Base-by-base conservation (phyloP, 2,797 vertebrate species). In the Knipowitschia caucasica region DNA sequence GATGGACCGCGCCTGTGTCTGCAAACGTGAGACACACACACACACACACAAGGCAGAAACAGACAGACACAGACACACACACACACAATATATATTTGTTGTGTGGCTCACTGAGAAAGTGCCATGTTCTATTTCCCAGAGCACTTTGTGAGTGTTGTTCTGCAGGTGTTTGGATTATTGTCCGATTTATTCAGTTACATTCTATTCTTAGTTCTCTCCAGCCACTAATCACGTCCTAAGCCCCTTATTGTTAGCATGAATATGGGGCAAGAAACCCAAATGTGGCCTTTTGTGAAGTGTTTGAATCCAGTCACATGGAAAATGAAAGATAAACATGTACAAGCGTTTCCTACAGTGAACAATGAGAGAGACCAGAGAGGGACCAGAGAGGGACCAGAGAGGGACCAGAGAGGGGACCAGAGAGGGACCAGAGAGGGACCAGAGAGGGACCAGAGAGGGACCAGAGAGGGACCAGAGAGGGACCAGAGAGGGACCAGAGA, bases 1-100 rank as follows among this genome's bases (percentile, higher is more conserved):
- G 88, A 99, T 99, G 96, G 96, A 99, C 82, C 92, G 93, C 1
- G 96, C 96, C 63, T 98, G 94, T 56, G 97, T 99, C 69, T 99
- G 96, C 87, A 99, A 98, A 91, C 69, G 97, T 99, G 86, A 93
- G 96, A n/a, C 81, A 23, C 38, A n/a, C n/a, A n/a, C n/a, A n/a
- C n/a, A n/a, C n/a, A n/a, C n/a, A n/a, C n/a, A n/a, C n/a, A n/a
- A n/a, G n/a, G n/a, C n/a, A n/a, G n/a, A n/a, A n/a, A n/a, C n/a
- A n/a, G n/a, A n/a, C n/a, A n/a, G n/a, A n/a, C n/a, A n/a, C n/a
- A n/a, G n/a, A n/a, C n/a, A n/a, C n/a, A n/a, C n/a, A n/a, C n/a
- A n/a, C n/a, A n/a, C n/a, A n/a, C n/a, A n/a, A n/a, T n/a, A n/a
- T n/a, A n/a, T n/a, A n/a, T n/a, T n/a, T n/a, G n/a, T n/a, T n/a